Evolutionary conservation across 1,140 invertebrate species (phyloP), one percentile per base, ranked within the genome.

Genomic region (Drosophila kanapiae): DNA sequence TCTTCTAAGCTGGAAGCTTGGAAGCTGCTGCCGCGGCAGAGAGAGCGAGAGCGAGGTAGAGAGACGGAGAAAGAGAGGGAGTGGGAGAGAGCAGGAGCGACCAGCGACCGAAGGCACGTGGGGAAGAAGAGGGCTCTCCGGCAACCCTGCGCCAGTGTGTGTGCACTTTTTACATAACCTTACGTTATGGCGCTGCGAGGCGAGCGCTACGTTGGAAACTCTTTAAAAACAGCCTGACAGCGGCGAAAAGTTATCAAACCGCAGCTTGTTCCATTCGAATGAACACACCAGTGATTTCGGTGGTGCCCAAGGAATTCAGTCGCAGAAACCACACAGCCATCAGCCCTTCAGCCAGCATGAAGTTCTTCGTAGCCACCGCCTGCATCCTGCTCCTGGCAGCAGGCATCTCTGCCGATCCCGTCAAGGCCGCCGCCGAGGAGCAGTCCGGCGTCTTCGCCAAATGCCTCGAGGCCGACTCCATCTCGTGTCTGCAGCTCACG

Each of bases 401-500:
- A 62, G 84, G 91, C 77, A 91, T 91, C 67, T 86, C 83, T 23
- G 91, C 91, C 84, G 91, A 92, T 91, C 91, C 88, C 80, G 76
- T 85, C 60, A 75, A 82, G 53, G 83, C 83, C 35, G 75, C 75
- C 64, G 61, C 23, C 75, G 76, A 91, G 29, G 80, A 84, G 70
- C 85, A 90, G 78, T 63, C 81, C 51, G 78, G 90, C 48, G 91
- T 78, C 69, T 92, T 92, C 61, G 83, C 87, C 75, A 94, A 95
- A 63, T 95, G 95, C 78, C 91, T 95, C 29, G 92, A 94, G 67
- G 93, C 95, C 80, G 95, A 96, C 93, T 95, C 95, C 62, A 95
- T 96, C 61, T 94, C 94, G 57, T 96, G 95, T 92, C 91, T 96
- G 53, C 95, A 96, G 90, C 93, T 94, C 76, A 93, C 94, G 85